Percentiles rank a stretch among this genome's conserved stretches.
Conservation (phyloP, 1,140 invertebrate genomes). For the Lordiphosa clarofinis region DNA sequence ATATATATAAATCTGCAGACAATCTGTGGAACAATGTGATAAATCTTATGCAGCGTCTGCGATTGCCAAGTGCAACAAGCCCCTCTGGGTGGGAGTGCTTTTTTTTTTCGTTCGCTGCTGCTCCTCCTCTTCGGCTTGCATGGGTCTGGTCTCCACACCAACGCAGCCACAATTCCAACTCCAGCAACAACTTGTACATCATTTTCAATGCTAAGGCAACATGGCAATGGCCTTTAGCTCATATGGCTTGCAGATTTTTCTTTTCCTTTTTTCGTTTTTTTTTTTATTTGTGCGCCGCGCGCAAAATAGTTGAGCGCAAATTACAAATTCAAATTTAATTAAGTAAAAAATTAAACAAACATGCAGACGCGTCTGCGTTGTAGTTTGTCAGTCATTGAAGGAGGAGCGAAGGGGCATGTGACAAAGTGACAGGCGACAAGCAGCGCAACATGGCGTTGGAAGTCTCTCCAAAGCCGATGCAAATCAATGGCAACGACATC, state of each 20-base stretch:
- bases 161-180: conserved; percentile 45
- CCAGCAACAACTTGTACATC: conserved; percentile 68
- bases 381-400: conserved; percentile 51
- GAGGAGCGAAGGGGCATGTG: conserved; percentile 33
- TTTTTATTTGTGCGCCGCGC: conserved; percentile 11
- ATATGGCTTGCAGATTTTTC: conserved; percentile 69
- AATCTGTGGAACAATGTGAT: conserved; percentile 78
- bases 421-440: conserved; percentile 76
- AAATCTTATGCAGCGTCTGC: conserved; percentile 59
- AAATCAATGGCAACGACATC: conserved; percentile 63
- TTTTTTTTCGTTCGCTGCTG: conserved; percentile 19
- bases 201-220: conserved; percentile 75
- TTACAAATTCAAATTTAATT: conserved; percentile 79
- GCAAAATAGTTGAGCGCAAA: conserved; percentile 64
- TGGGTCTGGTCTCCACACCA: conserved; percentile 45
- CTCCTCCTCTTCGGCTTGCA: conserved; percentile 1
- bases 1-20: conserved; percentile 69
- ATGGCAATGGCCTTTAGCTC: conserved; percentile 48
- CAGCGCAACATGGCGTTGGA: conserved; percentile 54
- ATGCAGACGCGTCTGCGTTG: conserved; percentile 72
- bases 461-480: conserved; percentile 24
- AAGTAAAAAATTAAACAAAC: conserved; percentile 78
- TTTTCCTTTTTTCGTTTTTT: conserved; percentile 37
- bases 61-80: conserved; percentile 47
- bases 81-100: conserved; percentile 71